Base-by-base conservation (phyloP, 2,888 invertebrate species). In the Synanthedon formicaeformis region DNA sequence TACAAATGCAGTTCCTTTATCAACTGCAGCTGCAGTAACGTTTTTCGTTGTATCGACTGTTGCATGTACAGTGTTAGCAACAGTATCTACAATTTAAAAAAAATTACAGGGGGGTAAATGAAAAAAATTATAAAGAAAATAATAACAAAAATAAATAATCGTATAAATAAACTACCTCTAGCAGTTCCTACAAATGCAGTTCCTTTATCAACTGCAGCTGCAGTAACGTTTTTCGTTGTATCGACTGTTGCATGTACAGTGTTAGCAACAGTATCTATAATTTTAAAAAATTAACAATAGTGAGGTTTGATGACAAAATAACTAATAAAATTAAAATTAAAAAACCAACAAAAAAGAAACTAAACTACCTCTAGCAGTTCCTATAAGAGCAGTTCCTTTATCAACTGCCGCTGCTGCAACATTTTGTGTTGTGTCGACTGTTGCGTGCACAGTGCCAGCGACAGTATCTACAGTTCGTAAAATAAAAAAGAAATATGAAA, bases 11-110 rank as follows among this genome's bases (percentile, higher is more conserved):
- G 67, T 61, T 54, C 75, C 58, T 58, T 70, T 74, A 13, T 74
- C 73, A 53, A 71, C 63, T 13, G 71, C 72, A 2, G 71, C 60
- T 12, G 72, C 55, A 0, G 74, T 71, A 11, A 64, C 64, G 58
- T 70, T 75, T 60, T 75, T 77, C 11, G 74, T 73, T 14, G 67
- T 66, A 41, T 78, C 75, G 62, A 75, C 66, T 49, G 71, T 71
- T 52, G 56, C 60, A 45, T 66, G 60, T 5, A 69, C 60, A 23
- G 69, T 66, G 54, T 57, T 69, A 52, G 69, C 56, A 53, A 75
- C 62, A 14, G 68, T 72, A 65, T 73, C 69, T 73, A 72, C 34
- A 45, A n/a, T 2, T 45, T 1, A 34, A 34, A 34, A 23, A 23
- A 23, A 23, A 23, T n/a, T n/a, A 23, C 4, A 4, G 4, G 23